phyloP scores from a whole-genome alignment of 2,888 invertebrate genomes.

The Limnephilus auricula region DNA sequence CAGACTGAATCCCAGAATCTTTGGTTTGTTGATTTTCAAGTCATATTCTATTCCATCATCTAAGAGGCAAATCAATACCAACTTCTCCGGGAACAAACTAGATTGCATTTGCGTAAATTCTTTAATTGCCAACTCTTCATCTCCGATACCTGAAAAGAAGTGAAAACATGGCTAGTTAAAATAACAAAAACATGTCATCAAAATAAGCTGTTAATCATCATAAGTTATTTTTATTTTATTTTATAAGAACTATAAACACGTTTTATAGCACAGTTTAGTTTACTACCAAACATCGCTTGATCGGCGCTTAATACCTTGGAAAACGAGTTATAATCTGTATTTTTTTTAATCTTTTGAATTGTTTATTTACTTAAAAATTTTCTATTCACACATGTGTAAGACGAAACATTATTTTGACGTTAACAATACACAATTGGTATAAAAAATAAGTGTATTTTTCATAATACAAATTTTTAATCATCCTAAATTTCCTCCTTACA shows the following conservation, averaged over 20 bases:
- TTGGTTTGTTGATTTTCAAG: constrained; percentile 59
- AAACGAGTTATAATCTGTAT: neutral
- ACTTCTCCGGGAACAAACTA: constrained; percentile 49
- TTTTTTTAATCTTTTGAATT: neutral
- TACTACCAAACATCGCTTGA: no score
- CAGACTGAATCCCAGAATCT: constrained; percentile 63
- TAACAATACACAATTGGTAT: no score
- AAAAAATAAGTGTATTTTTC: no score
- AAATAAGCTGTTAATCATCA: neutral
- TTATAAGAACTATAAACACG: neutral
- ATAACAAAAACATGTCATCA: neutral
- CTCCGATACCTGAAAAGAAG: constrained; percentile 58
- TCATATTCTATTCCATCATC: constrained; percentile 55
- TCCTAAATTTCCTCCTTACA: neutral
- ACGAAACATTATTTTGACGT: no score
- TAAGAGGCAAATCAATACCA: constrained; percentile 53
- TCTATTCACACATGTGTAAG: no score
- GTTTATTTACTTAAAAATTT: neutral
- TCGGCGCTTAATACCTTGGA: no score
- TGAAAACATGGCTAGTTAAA: neutral
- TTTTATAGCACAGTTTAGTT: neutral
- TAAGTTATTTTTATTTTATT: neutral
- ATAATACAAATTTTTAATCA: no score
- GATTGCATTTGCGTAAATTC: constrained; percentile 61
- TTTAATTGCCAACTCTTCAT: constrained; percentile 62